Evolutionary conservation across 30 jellyfish, hydroid and myxozoan genomes (phyloP).

Genomic region (Phacellophora camtschatica): DNA sequence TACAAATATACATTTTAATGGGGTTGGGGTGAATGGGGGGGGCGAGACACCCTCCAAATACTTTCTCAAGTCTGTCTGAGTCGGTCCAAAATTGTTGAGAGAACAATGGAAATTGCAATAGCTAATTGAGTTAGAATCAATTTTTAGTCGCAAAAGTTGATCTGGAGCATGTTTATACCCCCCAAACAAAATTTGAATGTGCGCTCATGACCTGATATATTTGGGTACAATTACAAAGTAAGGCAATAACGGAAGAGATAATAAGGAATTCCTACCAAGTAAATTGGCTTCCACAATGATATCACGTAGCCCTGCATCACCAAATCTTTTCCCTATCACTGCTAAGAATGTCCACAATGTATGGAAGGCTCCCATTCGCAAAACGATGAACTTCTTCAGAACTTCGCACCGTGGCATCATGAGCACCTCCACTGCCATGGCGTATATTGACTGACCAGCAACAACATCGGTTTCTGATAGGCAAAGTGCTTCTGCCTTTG

Average conservation of each 20-base stretch:
- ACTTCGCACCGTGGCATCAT: constrained; percentile 30
- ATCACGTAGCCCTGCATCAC: constrained; percentile 70
- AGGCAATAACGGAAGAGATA: neutral
- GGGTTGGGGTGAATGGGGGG: neutral
- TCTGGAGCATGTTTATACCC: too few relatives aligned
- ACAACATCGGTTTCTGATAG: constrained; percentile 42
- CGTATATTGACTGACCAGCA: constrained; percentile 60
- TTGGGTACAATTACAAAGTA: constrained; percentile 10
- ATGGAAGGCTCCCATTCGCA: constrained; percentile 71
- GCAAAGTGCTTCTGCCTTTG: constrained; percentile 55
- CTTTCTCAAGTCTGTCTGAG: too few relatives aligned
- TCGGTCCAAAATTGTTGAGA: too few relatives aligned
- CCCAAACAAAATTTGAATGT: too few relatives aligned
- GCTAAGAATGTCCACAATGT: constrained; percentile 42
- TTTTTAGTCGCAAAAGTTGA: too few relatives aligned
- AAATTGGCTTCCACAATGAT: constrained; percentile 51
- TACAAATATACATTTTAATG: neutral
- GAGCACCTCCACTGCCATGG: constrained; percentile 63
- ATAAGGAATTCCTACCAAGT: constrained; percentile 22
- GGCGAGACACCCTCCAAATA: too few relatives aligned
- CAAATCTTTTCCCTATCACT: constrained; percentile 49
- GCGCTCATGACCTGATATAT: neutral
- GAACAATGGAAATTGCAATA: too few relatives aligned
- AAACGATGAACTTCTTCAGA: constrained; percentile 46
- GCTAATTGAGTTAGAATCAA: too few relatives aligned